A percentile compares a stretch with the other conserved stretches of the same genome.
phyloP scores from a whole-genome alignment of 2,888 invertebrate species.

The Ophion obscuratus region DNA sequence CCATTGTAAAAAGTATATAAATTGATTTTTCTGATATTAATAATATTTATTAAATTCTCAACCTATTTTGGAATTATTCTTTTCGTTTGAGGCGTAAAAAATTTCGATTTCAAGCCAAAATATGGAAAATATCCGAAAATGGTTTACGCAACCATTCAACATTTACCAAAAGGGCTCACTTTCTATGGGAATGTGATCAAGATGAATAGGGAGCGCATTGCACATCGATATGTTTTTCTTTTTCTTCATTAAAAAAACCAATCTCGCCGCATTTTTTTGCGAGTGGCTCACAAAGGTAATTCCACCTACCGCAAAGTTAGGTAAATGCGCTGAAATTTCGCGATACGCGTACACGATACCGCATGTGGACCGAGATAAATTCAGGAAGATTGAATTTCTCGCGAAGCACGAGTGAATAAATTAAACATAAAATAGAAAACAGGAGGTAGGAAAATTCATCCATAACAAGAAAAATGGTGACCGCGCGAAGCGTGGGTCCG shows the following conservation, averaged over 20 bases:
- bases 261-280: not conserved
- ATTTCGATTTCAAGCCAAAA: no score
- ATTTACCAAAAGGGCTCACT: not conserved
- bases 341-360: not conserved
- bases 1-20: no score
- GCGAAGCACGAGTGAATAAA: slow-evolving; percentile 44
- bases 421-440: slow-evolving; percentile 24
- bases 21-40: no score
- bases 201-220: not conserved
- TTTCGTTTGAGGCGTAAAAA: no score
- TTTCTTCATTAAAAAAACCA: not conserved
- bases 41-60: no score
- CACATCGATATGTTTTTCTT: not conserved
- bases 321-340: slow-evolving; percentile 5
- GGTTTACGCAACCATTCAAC: not conserved
- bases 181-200: not conserved
- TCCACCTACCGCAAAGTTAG: slow-evolving; percentile 8
- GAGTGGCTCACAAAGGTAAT: slow-evolving; percentile 7
- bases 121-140: no score
- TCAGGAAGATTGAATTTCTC: slow-evolving; percentile 24
- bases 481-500: slow-evolving; percentile 32
- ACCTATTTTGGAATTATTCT: no score
- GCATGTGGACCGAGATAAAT: slow-evolving; percentile 17
- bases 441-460: slow-evolving; percentile 22
- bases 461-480: slow-evolving; percentile 38